Percentiles rank a stretch among this genome's conserved stretches.
Evolutionary conservation across 2,113 vertebrate species (phyloP).

Genomic region (Saccopteryx bilineata): DNA sequence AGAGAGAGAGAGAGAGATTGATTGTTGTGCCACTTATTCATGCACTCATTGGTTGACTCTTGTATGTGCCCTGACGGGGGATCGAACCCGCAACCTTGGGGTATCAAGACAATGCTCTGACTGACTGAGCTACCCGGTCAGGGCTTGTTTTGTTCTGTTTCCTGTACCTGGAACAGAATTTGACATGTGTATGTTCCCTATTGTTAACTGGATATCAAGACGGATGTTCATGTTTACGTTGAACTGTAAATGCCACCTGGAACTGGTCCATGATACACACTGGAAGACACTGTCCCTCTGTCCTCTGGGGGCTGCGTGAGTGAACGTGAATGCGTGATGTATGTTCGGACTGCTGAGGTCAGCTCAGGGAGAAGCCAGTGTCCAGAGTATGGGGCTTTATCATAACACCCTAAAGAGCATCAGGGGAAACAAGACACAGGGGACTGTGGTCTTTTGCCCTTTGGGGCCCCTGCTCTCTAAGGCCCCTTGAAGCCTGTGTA

Average conservation of each 20-base stretch:
- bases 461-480: background rate
- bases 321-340: background rate
- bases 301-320: background rate
- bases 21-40: too few relatives aligned
- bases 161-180: background rate
- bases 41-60: too few relatives aligned
- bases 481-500: background rate
- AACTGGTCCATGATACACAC: too few relatives aligned
- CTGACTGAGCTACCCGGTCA: too few relatives aligned
- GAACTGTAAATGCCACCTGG: background rate
- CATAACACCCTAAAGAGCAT: background rate
- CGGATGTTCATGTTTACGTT: background rate
- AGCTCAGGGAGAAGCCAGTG: background rate
- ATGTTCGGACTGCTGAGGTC: background rate
- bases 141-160: too few relatives aligned
- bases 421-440: background rate
- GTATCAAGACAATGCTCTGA: too few relatives aligned
- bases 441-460: background rate
- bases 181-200: background rate
- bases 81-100: too few relatives aligned
- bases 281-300: background rate
- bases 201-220: background rate
- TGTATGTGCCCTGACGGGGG: too few relatives aligned
- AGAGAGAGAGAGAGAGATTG: too few relatives aligned
- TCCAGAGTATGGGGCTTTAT: background rate